Conservation (phyloP, 2,797 vertebrate species). For the Amblyopsis hoosieri region DNA sequence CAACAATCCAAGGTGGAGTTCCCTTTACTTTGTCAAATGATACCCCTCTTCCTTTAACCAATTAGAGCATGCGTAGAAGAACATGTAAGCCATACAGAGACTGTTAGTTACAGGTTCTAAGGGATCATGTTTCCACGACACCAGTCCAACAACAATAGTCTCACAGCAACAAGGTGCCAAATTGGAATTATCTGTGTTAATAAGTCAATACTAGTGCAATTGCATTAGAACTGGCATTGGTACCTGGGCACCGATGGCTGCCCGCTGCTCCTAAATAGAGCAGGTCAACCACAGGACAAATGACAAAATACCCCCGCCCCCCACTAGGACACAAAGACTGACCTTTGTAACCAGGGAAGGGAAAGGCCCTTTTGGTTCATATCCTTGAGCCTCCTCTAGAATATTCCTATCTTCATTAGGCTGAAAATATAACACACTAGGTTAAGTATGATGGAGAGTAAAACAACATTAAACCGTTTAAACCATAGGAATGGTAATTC, state of each 20-base stretch:
- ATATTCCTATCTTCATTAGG: conserved; percentile 96
- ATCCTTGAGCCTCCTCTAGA: conserved; percentile 91
- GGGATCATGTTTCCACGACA: too few species aligned
- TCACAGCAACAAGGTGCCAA: too few species aligned
- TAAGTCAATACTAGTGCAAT: too few species aligned
- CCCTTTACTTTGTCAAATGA: too few species aligned
- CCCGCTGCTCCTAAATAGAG: too few species aligned
- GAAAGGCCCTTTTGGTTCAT: conserved; percentile 76
- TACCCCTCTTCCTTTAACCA: not conserved
- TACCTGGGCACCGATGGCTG: too few species aligned
- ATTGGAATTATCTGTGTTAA: too few species aligned
- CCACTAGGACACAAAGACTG: conserved; percentile 13
- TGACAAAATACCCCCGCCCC: not conserved
- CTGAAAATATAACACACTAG: conserved; percentile 64
- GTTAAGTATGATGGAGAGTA: not conserved
- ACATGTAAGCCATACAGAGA: not conserved
- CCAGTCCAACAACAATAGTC: too few species aligned
- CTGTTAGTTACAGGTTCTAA: not conserved
- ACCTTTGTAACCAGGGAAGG: conserved; percentile 49
- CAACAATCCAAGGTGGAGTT: not conserved
- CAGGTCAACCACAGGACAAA: not conserved
- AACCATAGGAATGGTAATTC: not conserved
- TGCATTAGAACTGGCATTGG: too few species aligned
- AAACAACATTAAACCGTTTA: not conserved
- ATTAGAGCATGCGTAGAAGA: too few species aligned